Evolutionary conservation across 2,113 vertebrate species (phyloP).

Genomic region (Poecile atricapillus): DNA sequence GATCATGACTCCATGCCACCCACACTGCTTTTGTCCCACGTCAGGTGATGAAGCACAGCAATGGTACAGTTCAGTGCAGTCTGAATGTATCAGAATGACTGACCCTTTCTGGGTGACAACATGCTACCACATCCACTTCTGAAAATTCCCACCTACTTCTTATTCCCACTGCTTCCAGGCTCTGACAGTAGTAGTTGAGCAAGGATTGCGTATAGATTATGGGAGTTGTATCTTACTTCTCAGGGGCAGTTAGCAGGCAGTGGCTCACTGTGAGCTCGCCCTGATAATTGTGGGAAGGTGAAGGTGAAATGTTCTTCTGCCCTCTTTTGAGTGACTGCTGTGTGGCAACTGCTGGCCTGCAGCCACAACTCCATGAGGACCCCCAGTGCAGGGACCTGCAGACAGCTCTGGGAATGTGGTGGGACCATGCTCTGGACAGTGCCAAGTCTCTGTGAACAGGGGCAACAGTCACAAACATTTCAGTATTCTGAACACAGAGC

Average conservation of each 20-base stretch:
- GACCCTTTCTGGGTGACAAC: not conserved
- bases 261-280: not conserved
- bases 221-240: not conserved
- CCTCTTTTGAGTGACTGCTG: not conserved
- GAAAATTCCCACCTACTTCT: not conserved
- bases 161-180: not conserved
- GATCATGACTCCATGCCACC: not conserved
- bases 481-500: rapidly evolving
- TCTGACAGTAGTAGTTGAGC: not conserved
- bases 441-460: not conserved
- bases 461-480: not conserved
- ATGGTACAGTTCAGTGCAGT: not conserved
- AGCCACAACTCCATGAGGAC: not conserved
- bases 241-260: not conserved
- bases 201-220: not conserved
- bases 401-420: not conserved
- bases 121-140: not conserved
- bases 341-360: not conserved
- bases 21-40: not conserved
- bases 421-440: not conserved
- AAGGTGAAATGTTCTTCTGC: not conserved
- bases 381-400: not conserved
- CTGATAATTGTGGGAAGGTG: not conserved
- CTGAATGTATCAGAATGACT: not conserved
- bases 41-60: not conserved